These are phyloP conservation scores for Zaprionus gabonicus DNA, from an alignment of 1,140 invertebrate genomes.

Conservation along the genomic window DNA sequence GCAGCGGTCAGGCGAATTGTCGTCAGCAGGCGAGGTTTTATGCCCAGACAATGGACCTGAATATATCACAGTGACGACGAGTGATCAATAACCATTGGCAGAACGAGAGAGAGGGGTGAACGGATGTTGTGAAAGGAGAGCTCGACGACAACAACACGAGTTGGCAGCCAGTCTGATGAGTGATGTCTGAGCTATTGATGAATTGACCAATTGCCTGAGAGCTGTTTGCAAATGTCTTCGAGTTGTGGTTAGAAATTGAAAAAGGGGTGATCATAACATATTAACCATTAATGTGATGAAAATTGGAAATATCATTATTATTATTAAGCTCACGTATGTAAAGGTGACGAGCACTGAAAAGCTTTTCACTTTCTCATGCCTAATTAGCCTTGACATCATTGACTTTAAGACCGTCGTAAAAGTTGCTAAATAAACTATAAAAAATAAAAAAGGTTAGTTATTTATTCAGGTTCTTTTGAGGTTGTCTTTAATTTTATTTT, in stretches of 20 bases:
- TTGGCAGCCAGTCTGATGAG: slow-evolving; percentile 14
- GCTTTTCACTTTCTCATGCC: too few species aligned
- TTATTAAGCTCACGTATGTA: too few species aligned
- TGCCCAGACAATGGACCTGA: slow-evolving; percentile 52
- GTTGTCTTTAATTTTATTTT: not conserved
- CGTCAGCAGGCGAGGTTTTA: slow-evolving; percentile 33
- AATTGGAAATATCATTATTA: too few species aligned
- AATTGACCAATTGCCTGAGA: slow-evolving; percentile 17
- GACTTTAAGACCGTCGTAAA: too few species aligned
- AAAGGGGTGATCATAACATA: not conserved
- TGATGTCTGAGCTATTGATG: slow-evolving; percentile 28
- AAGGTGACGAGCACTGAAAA: too few species aligned
- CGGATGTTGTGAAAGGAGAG: not conserved
- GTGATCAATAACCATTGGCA: slow-evolving; percentile 51
- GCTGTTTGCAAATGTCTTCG: not conserved
- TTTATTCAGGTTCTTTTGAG: too few species aligned
- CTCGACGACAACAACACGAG: slow-evolving; percentile 8
- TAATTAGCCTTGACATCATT: too few species aligned
- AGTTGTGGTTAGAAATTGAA: not conserved
- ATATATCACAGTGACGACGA: slow-evolving; percentile 56
- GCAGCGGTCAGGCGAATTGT: slow-evolving; percentile 37
- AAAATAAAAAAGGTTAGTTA: not conserved
- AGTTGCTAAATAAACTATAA: not conserved
- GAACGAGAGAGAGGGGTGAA: not conserved
- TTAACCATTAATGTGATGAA: not conserved